Conservation (phyloP, 1,140 invertebrate genomes). For the Orchesella cincta region DNA sequence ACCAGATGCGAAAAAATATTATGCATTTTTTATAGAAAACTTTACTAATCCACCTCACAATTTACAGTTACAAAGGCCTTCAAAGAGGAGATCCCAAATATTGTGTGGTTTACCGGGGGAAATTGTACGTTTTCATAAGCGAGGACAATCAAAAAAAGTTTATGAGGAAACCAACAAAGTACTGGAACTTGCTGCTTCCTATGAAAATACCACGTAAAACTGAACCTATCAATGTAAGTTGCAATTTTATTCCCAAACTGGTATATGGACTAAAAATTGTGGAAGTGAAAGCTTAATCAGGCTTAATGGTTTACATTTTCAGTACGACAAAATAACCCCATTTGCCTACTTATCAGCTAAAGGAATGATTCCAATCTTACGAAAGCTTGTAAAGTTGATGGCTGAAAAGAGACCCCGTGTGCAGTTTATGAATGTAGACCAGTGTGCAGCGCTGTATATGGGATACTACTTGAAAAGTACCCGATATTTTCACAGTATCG, state of each 20-base stretch:
- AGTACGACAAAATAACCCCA: constrained; percentile 35
- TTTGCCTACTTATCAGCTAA: constrained; percentile 36
- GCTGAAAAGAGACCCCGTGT: constrained; percentile 34
- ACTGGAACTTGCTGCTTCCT: constrained; percentile 23
- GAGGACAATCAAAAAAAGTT: constrained; percentile 31
- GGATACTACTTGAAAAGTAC: constrained; percentile 42
- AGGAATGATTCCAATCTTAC: constrained; percentile 30
- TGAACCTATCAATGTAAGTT: constrained; percentile 18
- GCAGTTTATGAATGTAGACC: constrained; percentile 36
- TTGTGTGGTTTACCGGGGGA: constrained; percentile 31
- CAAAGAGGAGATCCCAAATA: constrained; percentile 39
- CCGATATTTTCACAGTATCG: neutral
- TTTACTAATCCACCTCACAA: neutral
- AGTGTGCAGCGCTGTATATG: constrained; percentile 36
- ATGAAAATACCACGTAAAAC: constrained; percentile 34
- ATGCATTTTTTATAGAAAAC: neutral
- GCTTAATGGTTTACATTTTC: constrained; percentile 16
- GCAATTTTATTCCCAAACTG: neutral
- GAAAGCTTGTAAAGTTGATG: constrained; percentile 28
- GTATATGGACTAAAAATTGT: neutral
- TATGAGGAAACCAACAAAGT: constrained; percentile 33
- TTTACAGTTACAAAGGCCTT: constrained; percentile 38
- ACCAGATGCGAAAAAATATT: neutral
- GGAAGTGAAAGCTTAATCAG: neutral
- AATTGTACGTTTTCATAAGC: constrained; percentile 36